phyloP scores from a whole-genome alignment of 2,797 vertebrate genomes.

The Trematomus bernacchii region DNA sequence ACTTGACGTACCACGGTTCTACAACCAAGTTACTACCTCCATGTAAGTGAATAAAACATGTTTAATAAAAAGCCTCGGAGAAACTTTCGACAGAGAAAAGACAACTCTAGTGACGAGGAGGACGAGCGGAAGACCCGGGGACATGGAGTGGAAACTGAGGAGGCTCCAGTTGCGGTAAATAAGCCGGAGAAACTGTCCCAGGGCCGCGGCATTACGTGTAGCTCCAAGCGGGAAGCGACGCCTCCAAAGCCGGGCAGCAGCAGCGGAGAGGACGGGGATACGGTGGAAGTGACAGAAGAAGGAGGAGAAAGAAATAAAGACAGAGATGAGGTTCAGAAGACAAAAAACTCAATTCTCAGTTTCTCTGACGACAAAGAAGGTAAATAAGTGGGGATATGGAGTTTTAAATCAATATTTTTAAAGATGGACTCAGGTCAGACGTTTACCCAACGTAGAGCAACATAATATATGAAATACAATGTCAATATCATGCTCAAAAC shows the following conservation, averaged over 20 bases:
- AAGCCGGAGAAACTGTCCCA: slow-evolving; percentile 52
- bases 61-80: slow-evolving; percentile 85
- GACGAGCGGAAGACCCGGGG: slow-evolving; percentile 47
- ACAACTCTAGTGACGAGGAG: slow-evolving; percentile 85
- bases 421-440: neutral
- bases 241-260: slow-evolving; percentile 53
- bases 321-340: slow-evolving; percentile 43
- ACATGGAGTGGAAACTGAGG: slow-evolving; percentile 12
- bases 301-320: slow-evolving; percentile 15
- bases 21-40: accelerated
- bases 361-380: slow-evolving; percentile 84
- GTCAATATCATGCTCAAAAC: neutral
- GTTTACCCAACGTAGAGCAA: neutral
- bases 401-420: neutral
- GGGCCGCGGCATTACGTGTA: slow-evolving; percentile 77
- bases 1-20: slow-evolving; percentile 7
- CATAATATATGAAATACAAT: neutral
- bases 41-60: slow-evolving; percentile 65
- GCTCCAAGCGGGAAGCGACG: slow-evolving; percentile 71
- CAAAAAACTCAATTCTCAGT: slow-evolving; percentile 70
- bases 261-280: slow-evolving; percentile 57
- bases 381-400: slow-evolving; percentile 35
- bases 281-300: slow-evolving; percentile 23
- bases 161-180: slow-evolving; percentile 13
- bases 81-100: slow-evolving; percentile 84